Evolutionary conservation across 2,888 invertebrate genomes (phyloP), one percentile per base, ranked within the genome.

Genomic region (Tinea pellionella): DNA sequence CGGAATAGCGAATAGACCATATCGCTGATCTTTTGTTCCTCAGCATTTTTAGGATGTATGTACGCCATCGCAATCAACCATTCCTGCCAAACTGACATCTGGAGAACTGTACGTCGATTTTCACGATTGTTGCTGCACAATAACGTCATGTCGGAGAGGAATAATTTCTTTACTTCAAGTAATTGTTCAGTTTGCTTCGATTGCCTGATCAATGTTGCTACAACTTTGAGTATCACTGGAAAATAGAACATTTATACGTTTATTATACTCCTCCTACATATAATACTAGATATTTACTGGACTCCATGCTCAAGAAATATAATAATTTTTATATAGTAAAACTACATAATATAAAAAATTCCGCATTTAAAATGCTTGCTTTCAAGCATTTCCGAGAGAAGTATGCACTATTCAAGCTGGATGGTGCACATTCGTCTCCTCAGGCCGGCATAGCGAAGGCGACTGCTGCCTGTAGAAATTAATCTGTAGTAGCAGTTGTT

Each of bases 81-180:
- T 74, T 98, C 99, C 81, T 96, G 96, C 99, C 99, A 99, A 0
- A 99, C 99, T 0, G 99, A 99, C 99, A 99, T 99, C 87, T 99
- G 99, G 47, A 99, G 89, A 12, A 99, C 97, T 0, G 98, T 99
- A 69, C 98, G 90, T 59, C 99, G 88, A 80, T 99, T 99, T 77
- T 99, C 99, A 12, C 98, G 90, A 78, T 97, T 98, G 78, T 97
- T 97, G 75, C 96, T 97, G 85, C 99, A 99, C 61, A 99, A 88
- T 59, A 97, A 88, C n/a, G 98, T 98, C 94, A 99, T 97, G 79
- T 99, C 99, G 0, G 97, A 96, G 6, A 99, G 90, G 82, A 99
- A 99, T 59, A 97, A 88, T 74, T 97, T 97, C 86, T 98, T 98
- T 60, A 98, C 97, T 75, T 97, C 96, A 66, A 97, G 82, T 32